phyloP scores from a whole-genome alignment of 2,888 invertebrate genomes.

The Cerceris ruficornis region DNA sequence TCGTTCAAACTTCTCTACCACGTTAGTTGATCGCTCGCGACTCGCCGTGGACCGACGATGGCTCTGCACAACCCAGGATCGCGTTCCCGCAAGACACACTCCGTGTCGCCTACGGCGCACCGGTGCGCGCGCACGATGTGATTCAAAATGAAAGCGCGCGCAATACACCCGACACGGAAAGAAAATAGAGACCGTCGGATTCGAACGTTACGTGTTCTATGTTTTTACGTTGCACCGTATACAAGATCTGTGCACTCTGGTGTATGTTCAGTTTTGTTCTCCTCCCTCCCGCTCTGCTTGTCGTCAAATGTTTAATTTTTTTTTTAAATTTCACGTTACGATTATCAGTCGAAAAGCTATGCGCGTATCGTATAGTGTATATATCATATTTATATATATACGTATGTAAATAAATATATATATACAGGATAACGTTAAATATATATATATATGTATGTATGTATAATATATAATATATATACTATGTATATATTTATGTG shows the following conservation, averaged over 20 bases:
- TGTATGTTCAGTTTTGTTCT: neutral
- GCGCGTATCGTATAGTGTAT: conserved; percentile 73
- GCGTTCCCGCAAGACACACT: conserved; percentile 22
- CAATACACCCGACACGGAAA: conserved; percentile 37
- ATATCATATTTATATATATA: conserved; percentile 67
- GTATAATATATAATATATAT: conserved; percentile 57
- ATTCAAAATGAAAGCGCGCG: conserved; percentile 9
- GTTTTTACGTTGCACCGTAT: conserved; percentile 53
- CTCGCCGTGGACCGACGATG: conserved; percentile 31
- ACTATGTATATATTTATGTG: conserved; percentile 52
- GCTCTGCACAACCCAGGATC: conserved; percentile 40
- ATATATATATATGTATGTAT: conserved; percentile 62
- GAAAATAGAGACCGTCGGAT: conserved; percentile 20
- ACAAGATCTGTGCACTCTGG: conserved; percentile 25
- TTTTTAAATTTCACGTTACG: conserved; percentile 66
- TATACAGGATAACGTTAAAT: conserved; percentile 64
- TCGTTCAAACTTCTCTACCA: neutral
- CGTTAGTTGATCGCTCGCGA: conserved; percentile 2
- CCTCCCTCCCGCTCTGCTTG: conserved; percentile 21
- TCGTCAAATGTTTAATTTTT: conserved; percentile 23
- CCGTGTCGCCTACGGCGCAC: neutral
- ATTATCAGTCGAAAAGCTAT: conserved; percentile 81
- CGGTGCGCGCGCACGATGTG: neutral
- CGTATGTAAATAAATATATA: conserved; percentile 67
- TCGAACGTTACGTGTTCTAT: conserved; percentile 39